A percentile compares a stretch with the other conserved stretches of the same genome.
These are phyloP conservation scores for Aphidius gifuensis DNA, from an alignment of 1,140 invertebrate genomes.

Conservation along the genomic window DNA sequence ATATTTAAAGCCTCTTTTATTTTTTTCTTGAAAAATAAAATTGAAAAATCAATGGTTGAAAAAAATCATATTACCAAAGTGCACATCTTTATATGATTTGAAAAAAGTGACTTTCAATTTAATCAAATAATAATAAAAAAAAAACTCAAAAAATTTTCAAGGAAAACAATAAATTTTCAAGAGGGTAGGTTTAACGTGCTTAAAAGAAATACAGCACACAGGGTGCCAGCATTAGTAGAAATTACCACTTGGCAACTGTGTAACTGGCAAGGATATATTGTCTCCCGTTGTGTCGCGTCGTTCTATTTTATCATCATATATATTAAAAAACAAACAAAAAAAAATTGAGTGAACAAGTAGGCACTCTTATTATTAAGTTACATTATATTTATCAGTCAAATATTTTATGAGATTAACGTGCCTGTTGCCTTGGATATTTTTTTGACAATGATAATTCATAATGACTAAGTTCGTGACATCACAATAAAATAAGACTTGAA, in stretches of 20 bases:
- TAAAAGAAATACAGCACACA: conserved; percentile 35
- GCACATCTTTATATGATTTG: no score
- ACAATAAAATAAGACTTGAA: no score
- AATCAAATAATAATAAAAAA: no score
- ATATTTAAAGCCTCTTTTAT: conserved; percentile 3
- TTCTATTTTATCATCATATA: neutral
- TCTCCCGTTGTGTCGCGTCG: neutral
- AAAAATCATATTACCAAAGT: no score
- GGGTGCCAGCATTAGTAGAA: conserved; percentile 39
- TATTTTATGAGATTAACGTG: conserved; percentile 43
- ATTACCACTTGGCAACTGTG: conserved; percentile 43
- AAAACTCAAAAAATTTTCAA: conserved; percentile 29
- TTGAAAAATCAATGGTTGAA: no score
- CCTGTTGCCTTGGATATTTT: conserved; percentile 19
- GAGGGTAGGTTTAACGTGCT: conserved; percentile 13
- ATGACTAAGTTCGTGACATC: no score
- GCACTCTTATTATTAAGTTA: conserved; percentile 44
- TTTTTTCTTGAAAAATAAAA: no score
- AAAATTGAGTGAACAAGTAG: conserved; percentile 14
- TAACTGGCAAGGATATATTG: conserved; percentile 20
- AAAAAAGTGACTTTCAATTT: no score
- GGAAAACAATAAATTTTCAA: conserved; percentile 32
- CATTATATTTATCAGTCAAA: conserved; percentile 37
- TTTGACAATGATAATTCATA: conserved; percentile 36
- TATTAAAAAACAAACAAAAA: conserved; percentile 11